These are phyloP conservation scores for Oscheius onirici DNA, from an alignment of 2,888 invertebrate species.

Conservation along the genomic window DNA sequence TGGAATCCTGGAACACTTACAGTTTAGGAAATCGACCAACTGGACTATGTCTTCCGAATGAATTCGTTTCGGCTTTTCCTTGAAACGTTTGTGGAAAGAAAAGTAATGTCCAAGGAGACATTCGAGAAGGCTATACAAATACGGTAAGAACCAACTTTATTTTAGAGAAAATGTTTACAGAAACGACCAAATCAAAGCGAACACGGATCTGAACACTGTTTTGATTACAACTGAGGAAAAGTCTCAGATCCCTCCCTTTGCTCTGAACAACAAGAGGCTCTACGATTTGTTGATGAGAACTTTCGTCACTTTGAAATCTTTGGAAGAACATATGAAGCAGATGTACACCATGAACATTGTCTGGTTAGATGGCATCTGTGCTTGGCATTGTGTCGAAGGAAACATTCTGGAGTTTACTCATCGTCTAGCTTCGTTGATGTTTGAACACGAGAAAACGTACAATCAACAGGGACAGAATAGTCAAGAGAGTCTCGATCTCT, in stretches of 20 bases:
- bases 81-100: not conserved
- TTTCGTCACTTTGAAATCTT: not conserved
- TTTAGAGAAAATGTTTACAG: not conserved
- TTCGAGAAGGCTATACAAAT: not conserved
- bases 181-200: constrained; percentile 8
- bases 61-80: not conserved
- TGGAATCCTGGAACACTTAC: too few species aligned
- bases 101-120: not conserved
- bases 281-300: not conserved
- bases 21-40: constrained; percentile 17
- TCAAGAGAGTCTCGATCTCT: not conserved
- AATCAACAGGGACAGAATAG: not conserved
- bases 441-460: not conserved
- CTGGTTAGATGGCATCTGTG: not conserved
- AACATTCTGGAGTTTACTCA: constrained; percentile 1
- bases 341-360: not conserved
- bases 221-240: not conserved
- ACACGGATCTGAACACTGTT: constrained; percentile 1
- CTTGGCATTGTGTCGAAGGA: constrained; percentile 10
- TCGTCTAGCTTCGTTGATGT: not conserved
- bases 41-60: constrained; percentile 1
- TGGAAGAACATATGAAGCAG: not conserved
- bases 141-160: not conserved
- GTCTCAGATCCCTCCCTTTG: not conserved
- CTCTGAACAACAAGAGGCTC: not conserved